A percentile compares a stretch with the other conserved stretches of the same genome.
Evolutionary conservation across 2,888 invertebrate genomes (phyloP).

Genomic region (Drosophila limbata): DNA sequence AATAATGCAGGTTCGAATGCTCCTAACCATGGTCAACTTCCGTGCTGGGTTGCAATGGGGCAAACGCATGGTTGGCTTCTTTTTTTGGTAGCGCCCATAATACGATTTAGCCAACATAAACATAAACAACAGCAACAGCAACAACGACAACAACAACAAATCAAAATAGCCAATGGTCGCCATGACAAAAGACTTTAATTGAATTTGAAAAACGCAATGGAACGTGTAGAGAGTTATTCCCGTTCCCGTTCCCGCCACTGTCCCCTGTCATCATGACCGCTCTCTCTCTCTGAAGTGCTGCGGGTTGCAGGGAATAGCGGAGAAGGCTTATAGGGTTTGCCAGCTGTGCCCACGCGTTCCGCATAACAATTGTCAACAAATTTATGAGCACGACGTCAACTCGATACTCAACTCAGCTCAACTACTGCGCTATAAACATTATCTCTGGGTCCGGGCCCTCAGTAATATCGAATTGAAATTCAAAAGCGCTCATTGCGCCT

Average conservation of each 20-base stretch:
- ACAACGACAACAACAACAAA: slow-evolving; percentile 48
- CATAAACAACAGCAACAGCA: slow-evolving; percentile 44
- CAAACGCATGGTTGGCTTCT: slow-evolving; percentile 57
- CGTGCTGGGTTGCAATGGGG: slow-evolving; percentile 39
- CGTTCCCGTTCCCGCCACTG: not conserved
- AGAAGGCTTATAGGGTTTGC: slow-evolving; percentile 44
- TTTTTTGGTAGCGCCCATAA: slow-evolving; percentile 50
- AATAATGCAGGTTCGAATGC: slow-evolving; percentile 32
- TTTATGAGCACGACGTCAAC: slow-evolving; percentile 75
- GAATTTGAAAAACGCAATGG: slow-evolving; percentile 78
- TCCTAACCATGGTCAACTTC: slow-evolving; percentile 65
- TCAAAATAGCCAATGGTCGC: slow-evolving; percentile 54
- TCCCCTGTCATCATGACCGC: slow-evolving; percentile 4
- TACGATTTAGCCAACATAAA: slow-evolving; percentile 30
- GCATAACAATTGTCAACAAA: slow-evolving; percentile 79
- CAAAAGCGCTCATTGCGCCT: slow-evolving; percentile 56
- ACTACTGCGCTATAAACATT: slow-evolving; percentile 41
- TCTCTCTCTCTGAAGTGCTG: not conserved
- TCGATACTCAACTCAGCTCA: slow-evolving; percentile 12
- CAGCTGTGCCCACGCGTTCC: slow-evolving; percentile 71
- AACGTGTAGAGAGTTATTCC: slow-evolving; percentile 57
- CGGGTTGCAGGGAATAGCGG: slow-evolving; percentile 16
- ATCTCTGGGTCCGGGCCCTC: slow-evolving; percentile 25
- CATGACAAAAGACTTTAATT: slow-evolving; percentile 79
- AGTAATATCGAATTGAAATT: slow-evolving; percentile 50